Evolutionary conservation across 1,140 invertebrate genomes (phyloP).

Genomic region (Steinernema feltiae): DNA sequence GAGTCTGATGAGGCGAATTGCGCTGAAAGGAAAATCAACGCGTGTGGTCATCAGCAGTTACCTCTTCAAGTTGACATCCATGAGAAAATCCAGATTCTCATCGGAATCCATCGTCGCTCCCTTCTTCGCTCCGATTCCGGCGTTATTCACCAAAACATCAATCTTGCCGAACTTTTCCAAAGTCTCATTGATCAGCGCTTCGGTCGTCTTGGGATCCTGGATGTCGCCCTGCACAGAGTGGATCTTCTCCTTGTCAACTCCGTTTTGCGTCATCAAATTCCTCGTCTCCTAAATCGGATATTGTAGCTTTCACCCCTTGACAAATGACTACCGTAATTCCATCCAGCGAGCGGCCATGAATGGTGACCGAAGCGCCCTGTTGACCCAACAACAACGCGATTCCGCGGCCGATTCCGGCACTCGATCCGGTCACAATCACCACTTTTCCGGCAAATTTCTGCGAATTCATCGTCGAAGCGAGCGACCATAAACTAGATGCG

Average conservation of each 20-base stretch:
- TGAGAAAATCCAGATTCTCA: too few species aligned
- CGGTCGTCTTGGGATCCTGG: conserved; percentile 12
- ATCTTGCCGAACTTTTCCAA: conserved; percentile 43
- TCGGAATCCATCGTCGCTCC: too few species aligned
- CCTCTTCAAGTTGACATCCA: too few species aligned
- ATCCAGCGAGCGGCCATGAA: conserved; percentile 10
- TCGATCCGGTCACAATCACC: not conserved
- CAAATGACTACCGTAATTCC: conserved; percentile 3
- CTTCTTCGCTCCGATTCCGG: too few species aligned
- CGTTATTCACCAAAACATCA: conserved; percentile 44
- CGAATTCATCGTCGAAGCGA: too few species aligned
- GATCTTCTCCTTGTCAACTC: conserved; percentile 14
- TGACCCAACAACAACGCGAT: conserved; percentile 15
- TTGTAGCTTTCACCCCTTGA: not conserved
- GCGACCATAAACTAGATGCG: not conserved
- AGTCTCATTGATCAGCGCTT: conserved; percentile 34
- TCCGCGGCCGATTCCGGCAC: conserved; percentile 1
- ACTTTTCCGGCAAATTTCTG: not conserved
- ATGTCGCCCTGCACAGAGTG: conserved; percentile 28
- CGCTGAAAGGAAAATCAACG: conserved; percentile 33
- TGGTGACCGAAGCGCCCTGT: conserved; percentile 19
- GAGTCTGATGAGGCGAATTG: conserved; percentile 76
- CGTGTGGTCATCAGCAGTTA: too few species aligned
- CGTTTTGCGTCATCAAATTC: conserved; percentile 13
- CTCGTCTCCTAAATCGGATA: not conserved